Evolutionary conservation across 1,140 invertebrate species (phyloP).

Genomic region (Camponotus vicinus): DNA sequence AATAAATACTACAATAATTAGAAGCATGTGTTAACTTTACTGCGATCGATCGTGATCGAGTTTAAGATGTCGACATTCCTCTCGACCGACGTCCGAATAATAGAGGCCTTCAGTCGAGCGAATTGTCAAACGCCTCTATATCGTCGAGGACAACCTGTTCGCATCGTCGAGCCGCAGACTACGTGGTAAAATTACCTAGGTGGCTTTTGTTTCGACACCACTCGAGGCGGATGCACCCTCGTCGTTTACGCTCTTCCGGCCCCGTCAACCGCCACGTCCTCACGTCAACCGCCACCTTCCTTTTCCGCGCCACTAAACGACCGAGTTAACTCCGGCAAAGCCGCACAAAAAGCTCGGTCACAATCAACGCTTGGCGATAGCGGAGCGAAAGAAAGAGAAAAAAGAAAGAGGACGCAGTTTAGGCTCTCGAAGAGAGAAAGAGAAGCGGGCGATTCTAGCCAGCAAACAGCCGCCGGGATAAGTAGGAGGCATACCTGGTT

Average conservation of each 20-base stretch:
- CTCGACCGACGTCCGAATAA: slow-evolving; percentile 23
- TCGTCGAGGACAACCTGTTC: slow-evolving; percentile 47
- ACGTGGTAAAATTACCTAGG: slow-evolving; percentile 61
- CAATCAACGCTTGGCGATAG: slow-evolving; percentile 70
- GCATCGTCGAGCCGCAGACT: not conserved
- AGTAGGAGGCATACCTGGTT: slow-evolving; percentile 52
- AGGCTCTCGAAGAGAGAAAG: slow-evolving; percentile 37
- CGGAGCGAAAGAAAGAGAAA: not conserved
- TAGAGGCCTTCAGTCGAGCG: slow-evolving; percentile 2
- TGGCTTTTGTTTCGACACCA: slow-evolving; percentile 46
- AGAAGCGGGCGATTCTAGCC: slow-evolving; percentile 22
- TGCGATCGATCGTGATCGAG: not conserved
- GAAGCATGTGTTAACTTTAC: not conserved
- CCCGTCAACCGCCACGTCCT: not conserved
- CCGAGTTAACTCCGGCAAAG: slow-evolving; percentile 67
- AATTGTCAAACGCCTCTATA: slow-evolving; percentile 38
- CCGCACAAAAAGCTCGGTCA: slow-evolving; percentile 71
- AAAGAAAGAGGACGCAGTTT: slow-evolving; percentile 16
- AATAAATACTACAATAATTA: not conserved
- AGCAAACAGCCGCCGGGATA: slow-evolving; percentile 27
- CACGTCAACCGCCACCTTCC: slow-evolving; percentile 22
- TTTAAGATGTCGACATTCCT: slow-evolving; percentile 39
- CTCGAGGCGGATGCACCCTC: not conserved
- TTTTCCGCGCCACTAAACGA: slow-evolving; percentile 71
- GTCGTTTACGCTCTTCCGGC: not conserved